Conservation (phyloP, 2,888 invertebrate species). For the Drosophila stalkeri region DNA sequence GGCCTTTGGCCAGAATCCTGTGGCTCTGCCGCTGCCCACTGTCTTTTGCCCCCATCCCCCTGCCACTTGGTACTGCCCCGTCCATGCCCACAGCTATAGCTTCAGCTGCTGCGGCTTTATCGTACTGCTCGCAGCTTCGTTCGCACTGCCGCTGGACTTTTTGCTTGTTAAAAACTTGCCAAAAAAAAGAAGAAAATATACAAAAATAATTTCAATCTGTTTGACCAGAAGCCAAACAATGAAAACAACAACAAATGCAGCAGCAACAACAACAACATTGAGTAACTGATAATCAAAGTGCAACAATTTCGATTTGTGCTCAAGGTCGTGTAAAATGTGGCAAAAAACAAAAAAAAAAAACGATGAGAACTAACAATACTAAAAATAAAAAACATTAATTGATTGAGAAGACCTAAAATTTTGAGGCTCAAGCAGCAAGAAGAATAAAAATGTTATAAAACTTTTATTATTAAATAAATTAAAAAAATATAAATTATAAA, state of each 20-base stretch:
- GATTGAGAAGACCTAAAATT: background rate
- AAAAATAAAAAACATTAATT: background rate
- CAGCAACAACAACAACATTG: slow-evolving; percentile 6
- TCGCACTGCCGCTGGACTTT: slow-evolving; percentile 32
- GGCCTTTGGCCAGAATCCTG: slow-evolving; percentile 18
- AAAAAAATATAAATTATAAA: no score
- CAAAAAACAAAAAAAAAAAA: background rate
- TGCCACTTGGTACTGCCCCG: background rate
- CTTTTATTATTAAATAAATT: no score
- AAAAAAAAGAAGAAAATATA: slow-evolving; percentile 44
- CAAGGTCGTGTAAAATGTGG: slow-evolving; percentile 56
- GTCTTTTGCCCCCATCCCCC: background rate
- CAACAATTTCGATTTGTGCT: slow-evolving; percentile 40
- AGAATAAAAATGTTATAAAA: no score
- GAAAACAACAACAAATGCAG: slow-evolving; percentile 33
- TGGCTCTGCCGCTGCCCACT: slow-evolving; percentile 7
- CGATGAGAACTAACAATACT: no score
- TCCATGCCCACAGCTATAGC: background rate
- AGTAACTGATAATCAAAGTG: slow-evolving; percentile 44
- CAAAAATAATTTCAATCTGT: slow-evolving; percentile 58
- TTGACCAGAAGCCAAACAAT: slow-evolving; percentile 51
- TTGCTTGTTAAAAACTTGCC: slow-evolving; percentile 68
- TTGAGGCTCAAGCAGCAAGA: background rate
- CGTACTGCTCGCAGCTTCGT: slow-evolving; percentile 2
- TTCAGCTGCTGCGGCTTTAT: slow-evolving; percentile 7